phyloP scores from a whole-genome alignment of 2,113 vertebrate species.

The Eulemur macaco region DNA sequence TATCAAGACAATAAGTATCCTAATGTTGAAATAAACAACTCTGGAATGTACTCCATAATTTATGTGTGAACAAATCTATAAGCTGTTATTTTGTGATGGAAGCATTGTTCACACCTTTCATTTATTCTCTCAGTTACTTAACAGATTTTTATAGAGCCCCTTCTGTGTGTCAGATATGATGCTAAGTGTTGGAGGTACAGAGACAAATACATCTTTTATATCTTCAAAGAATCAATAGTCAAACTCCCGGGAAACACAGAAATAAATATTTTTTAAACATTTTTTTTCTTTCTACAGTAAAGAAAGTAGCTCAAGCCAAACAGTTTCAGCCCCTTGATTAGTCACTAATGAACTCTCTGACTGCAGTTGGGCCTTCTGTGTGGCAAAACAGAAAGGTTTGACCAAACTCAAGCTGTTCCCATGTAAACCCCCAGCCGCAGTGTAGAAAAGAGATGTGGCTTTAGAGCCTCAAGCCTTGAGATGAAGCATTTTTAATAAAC shows the following conservation, averaged over 20 bases:
- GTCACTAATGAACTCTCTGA: background rate
- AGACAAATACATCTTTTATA: fast-evolving
- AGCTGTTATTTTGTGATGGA: background rate
- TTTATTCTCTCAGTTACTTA: background rate
- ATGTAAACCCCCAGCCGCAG: no score
- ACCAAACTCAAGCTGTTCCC: background rate
- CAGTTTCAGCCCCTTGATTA: background rate
- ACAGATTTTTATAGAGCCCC: background rate
- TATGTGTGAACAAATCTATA: background rate
- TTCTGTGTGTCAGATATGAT: background rate
- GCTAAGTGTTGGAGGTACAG: background rate
- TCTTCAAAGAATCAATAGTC: background rate
- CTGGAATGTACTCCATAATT: background rate
- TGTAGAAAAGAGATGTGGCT: background rate
- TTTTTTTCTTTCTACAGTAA: background rate
- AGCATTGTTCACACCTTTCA: background rate
- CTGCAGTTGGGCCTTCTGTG: background rate
- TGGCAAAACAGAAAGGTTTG: background rate
- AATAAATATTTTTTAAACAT: background rate
- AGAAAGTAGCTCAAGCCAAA: background rate
- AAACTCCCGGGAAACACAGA: background rate
- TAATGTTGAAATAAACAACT: background rate
- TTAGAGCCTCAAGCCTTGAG: background rate
- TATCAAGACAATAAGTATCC: background rate
- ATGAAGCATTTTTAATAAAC: conserved; percentile 20